Base-by-base conservation (phyloP, 2,113 vertebrate genomes). In the Zootoca vivipara region DNA sequence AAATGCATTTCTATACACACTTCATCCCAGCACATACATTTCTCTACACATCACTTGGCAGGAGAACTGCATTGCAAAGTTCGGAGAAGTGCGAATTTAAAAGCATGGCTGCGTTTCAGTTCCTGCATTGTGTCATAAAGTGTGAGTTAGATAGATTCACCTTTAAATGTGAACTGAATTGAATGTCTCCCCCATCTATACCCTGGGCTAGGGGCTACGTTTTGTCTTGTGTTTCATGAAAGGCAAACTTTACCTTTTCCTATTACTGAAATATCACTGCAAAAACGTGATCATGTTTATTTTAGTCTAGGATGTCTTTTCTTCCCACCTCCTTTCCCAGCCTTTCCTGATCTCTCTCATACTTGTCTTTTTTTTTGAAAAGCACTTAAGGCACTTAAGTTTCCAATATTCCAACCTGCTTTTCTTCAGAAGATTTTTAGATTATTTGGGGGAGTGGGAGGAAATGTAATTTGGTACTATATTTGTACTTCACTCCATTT, bases 191-290 rank as follows among this genome's bases (percentile, higher is more conserved):
- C 58, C 58, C 58, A 62, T 62, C 58, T 20, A 62, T 62, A 62
- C 58, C 22, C 20, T 10, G 42, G 67, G 8, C 26, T 70, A 56
- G 35, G 82, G 1, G 5, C 30, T 46, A 30, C 8, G 7, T 77
- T 52, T 42, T 77, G 33, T 22, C 78, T 64, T 86, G 89, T 84
- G 42, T 85, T 80, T 89, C 87, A 91, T 93, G 92, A 90, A 89
- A 89, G 87, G 72, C 40, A 86, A 56, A 58, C 56, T 74, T 72
- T 35, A 87, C 90, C 70, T 91, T 78, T 87, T 85, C 86, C 82
- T 88, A 82, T 86, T 89, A 87, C 81, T 82, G 77, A 83, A 89
- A 58, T 89, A 62, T 92, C 90, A 87, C 75, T 93, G 85, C 18
- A 65, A 91, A 87, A 30, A 82, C 64, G 46, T 56, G 35, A 28